Evolutionary conservation across 2,113 vertebrate species (phyloP).

Genomic region (Burhinus bistriatus): DNA sequence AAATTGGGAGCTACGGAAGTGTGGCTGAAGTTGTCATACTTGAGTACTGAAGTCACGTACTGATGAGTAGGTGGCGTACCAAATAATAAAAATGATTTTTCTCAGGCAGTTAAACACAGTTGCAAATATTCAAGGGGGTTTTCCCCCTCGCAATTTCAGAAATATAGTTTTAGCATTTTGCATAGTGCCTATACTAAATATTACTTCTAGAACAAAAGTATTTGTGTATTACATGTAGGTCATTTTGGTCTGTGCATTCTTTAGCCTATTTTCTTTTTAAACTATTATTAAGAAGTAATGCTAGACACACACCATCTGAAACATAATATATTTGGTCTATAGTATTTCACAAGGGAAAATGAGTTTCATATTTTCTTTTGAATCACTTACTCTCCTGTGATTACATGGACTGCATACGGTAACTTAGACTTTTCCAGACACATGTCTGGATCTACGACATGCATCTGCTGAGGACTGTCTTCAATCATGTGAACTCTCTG

Average conservation of each 20-base stretch:
- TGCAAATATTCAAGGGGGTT: background rate
- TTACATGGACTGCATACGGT: background rate
- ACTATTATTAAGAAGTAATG: background rate
- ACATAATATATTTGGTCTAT: background rate
- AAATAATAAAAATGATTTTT: background rate
- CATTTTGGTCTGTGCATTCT: background rate
- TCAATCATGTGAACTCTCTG: background rate
- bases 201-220: background rate
- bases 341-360: background rate
- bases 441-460: background rate
- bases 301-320: background rate
- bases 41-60: background rate
- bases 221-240: background rate
- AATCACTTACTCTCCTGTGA: background rate
- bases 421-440: background rate
- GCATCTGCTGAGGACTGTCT: background rate
- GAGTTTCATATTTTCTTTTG: background rate
- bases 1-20: background rate
- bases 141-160: background rate
- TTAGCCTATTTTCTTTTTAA: background rate
- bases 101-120: background rate
- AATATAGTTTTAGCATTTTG: background rate
- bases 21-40: slow-evolving; percentile 12
- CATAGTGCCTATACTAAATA: background rate
- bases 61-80: background rate